A percentile compares a stretch with the other conserved stretches of the same genome.
phyloP scores from a whole-genome alignment of 2,888 invertebrate genomes.

The Suillia variegata region DNA sequence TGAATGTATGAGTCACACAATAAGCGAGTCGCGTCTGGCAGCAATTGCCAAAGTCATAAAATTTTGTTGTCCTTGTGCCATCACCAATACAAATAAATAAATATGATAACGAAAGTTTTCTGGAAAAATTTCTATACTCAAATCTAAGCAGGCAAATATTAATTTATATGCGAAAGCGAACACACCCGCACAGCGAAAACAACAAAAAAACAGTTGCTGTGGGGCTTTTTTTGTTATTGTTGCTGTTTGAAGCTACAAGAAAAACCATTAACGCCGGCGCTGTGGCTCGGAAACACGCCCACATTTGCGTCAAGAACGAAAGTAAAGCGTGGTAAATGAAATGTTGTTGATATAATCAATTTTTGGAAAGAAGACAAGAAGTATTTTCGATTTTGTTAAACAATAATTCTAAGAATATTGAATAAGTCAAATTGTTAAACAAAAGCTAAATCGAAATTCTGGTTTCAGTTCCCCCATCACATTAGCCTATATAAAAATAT shows the following conservation, averaged over 20 bases:
- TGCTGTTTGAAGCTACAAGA: conserved; percentile 23
- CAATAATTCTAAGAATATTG: no score
- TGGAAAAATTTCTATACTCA: neutral
- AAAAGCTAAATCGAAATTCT: no score
- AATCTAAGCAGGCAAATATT: conserved; percentile 1
- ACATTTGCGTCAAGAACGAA: neutral
- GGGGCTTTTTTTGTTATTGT: neutral
- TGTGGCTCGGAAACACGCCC: conserved; percentile 5
- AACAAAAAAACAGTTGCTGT: conserved; percentile 3
- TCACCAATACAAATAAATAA: neutral
- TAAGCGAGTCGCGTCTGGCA: conserved; percentile 10
- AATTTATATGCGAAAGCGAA: conserved; percentile 14
- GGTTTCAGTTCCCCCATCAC: no score
- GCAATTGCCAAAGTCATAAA: conserved; percentile 20
- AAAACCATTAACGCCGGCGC: conserved; percentile 38
- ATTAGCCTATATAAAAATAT: no score
- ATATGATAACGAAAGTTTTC: no score
- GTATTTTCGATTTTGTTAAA: no score
- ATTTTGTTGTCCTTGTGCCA: conserved; percentile 20
- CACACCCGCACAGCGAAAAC: neutral
- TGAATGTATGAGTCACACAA: conserved; percentile 1
- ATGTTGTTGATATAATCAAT: neutral
- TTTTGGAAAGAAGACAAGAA: no score
- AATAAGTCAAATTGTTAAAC: no score
- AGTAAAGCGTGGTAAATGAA: no score